These are phyloP conservation scores for Doris montereyensis DNA, from an alignment of 2,888 invertebrate genomes.

Conservation along the genomic window DNA sequence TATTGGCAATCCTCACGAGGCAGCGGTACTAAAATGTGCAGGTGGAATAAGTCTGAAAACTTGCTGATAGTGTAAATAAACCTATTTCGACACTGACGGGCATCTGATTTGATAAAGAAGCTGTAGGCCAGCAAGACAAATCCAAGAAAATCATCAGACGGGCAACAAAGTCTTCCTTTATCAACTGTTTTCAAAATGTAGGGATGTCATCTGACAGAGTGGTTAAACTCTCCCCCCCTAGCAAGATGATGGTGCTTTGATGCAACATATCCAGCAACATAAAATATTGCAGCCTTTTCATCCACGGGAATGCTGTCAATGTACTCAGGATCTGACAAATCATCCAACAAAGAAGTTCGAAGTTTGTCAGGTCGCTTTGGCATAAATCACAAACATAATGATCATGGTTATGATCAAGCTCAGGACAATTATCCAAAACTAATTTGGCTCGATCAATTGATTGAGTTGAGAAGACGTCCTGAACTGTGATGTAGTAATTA, in stretches of 20 bases:
- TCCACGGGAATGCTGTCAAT: background rate
- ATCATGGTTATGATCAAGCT: background rate
- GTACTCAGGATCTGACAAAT: background rate
- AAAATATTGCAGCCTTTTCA: background rate
- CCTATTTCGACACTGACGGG: background rate
- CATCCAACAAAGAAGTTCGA: background rate
- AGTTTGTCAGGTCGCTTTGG: background rate
- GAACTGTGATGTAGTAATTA: slow-evolving; percentile 10
- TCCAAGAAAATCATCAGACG: background rate
- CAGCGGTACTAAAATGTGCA: background rate
- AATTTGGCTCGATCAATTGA: background rate
- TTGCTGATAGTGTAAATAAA: background rate
- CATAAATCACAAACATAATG: background rate
- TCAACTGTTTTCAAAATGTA: background rate
- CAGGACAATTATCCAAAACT: background rate
- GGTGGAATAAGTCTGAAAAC: background rate
- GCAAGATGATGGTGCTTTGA: background rate
- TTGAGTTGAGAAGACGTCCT: slow-evolving; percentile 1
- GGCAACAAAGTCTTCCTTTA: background rate
- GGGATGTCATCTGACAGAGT: too few relatives aligned
- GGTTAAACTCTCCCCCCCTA: too few relatives aligned
- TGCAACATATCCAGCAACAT: slow-evolving; percentile 1
- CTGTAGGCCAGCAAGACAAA: slow-evolving; percentile 1
- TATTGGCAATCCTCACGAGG: background rate
- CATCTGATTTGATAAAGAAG: background rate